phyloP scores from a whole-genome alignment of 2,888 invertebrate genomes.

The Polydesmus complanatus region DNA sequence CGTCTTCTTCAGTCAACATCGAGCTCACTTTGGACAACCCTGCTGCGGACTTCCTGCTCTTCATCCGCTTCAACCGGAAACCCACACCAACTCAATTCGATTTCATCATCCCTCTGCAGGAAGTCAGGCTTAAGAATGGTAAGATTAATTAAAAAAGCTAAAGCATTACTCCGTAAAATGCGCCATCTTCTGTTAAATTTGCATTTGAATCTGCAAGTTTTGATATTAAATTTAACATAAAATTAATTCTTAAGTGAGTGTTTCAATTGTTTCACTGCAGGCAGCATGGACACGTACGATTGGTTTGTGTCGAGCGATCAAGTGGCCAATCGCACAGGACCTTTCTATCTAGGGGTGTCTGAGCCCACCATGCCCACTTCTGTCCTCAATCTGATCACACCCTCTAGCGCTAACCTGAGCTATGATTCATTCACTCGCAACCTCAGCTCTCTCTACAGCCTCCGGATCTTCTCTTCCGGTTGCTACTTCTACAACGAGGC shows the following conservation, averaged over 20 bases:
- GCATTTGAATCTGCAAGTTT: background rate
- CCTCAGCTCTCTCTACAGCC: conserved; percentile 29
- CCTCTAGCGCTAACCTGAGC: conserved; percentile 20
- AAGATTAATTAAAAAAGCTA: background rate
- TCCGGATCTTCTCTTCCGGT: conserved; percentile 30
- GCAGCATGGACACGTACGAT: conserved; percentile 6
- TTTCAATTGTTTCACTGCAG: no score
- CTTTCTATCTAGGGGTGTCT: conserved; percentile 29
- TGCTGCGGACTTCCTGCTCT: conserved; percentile 3
- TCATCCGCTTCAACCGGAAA: conserved; percentile 8
- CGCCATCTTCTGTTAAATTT: background rate
- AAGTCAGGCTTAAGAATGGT: conserved; percentile 10
- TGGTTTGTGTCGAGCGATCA: conserved; percentile 24
- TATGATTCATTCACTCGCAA: conserved; percentile 23
- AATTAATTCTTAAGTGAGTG: no score
- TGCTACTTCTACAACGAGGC: conserved; percentile 30
- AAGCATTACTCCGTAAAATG: no score
- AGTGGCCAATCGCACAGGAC: conserved; percentile 25
- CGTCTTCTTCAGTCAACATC: conserved; percentile 24
- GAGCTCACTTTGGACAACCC: conserved; percentile 21
- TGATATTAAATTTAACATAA: no score
- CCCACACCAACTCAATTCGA: conserved; percentile 14
- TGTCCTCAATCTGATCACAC: conserved; percentile 10
- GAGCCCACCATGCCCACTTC: conserved; percentile 19
- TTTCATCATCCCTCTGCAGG: background rate